Conservation (phyloP, 1,140 invertebrate species). For the Saxidomus purpurata region DNA sequence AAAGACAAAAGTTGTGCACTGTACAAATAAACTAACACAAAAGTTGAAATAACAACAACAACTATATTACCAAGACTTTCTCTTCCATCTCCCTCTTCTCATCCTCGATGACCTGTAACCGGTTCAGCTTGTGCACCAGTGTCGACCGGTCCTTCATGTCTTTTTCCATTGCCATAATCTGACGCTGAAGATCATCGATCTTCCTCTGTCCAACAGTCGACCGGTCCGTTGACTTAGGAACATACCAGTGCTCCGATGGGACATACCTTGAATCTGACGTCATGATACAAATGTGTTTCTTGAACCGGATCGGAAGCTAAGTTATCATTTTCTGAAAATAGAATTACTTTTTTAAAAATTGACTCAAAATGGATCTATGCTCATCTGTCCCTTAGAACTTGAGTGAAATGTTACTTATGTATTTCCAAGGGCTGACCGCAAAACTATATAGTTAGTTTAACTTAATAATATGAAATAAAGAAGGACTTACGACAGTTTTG, state of each 20-base stretch:
- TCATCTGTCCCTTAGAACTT: background rate
- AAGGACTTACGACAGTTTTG: too few species aligned
- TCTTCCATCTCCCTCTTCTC: constrained; percentile 46
- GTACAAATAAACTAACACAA: too few species aligned
- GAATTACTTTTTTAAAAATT: background rate
- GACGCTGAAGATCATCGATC: constrained; percentile 42
- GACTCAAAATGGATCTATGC: background rate
- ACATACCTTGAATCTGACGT: background rate
- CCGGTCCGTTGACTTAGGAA: background rate
- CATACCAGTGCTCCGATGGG: constrained; percentile 30
- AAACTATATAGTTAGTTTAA: background rate
- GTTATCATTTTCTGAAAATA: constrained; percentile 1
- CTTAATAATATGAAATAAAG: background rate
- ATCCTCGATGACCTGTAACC: constrained; percentile 34
- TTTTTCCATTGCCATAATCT: constrained; percentile 42
- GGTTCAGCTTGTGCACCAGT: constrained; percentile 36
- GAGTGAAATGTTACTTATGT: background rate
- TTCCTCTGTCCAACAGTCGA: constrained; percentile 30
- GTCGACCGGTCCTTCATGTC: constrained; percentile 18
- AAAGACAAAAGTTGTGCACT: too few species aligned
- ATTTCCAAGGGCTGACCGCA: too few species aligned
- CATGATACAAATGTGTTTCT: background rate
- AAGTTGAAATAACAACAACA: too few species aligned
- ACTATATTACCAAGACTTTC: constrained; percentile 46
- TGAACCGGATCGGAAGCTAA: background rate